phyloP scores from a whole-genome alignment of 2,888 invertebrate genomes.

The Prosapia bicincta region DNA sequence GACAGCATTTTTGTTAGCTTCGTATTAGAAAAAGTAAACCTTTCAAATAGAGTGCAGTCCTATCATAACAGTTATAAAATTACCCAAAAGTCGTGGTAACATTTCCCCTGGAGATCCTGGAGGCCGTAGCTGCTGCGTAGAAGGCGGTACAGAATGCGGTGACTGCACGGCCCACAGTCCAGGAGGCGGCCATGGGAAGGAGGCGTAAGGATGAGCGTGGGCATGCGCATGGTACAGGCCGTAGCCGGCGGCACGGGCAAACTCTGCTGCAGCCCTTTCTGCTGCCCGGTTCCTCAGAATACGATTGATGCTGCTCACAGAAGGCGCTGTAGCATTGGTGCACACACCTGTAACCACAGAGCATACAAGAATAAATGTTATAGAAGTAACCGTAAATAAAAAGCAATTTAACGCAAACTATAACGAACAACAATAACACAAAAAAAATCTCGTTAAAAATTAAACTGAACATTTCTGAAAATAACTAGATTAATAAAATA shows the following conservation, averaged over 20 bases:
- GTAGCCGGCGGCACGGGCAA: conserved; percentile 88
- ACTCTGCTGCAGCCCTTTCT: conserved; percentile 93
- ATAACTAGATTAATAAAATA: no score
- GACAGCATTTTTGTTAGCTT: no score
- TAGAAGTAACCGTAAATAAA: no score
- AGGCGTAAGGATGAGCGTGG: conserved; percentile 45
- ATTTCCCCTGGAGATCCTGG: conserved; percentile 42
- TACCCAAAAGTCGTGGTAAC: conserved; percentile 40
- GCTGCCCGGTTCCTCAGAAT: conserved; percentile 94
- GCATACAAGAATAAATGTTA: conserved; percentile 25
- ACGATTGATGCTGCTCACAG: conserved; percentile 95
- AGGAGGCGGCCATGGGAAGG: conserved; percentile 40
- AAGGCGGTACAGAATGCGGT: conserved; percentile 12
- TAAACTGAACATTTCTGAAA: no score
- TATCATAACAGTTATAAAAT: no score
- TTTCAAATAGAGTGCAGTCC: no score
- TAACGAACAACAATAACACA: no score
- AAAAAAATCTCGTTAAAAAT: no score
- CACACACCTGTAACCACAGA: conserved; percentile 81
- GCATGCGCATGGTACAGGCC: conserved; percentile 64
- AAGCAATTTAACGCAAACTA: not conserved
- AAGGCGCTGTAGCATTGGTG: conserved; percentile 92
- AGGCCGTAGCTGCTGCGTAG: conserved; percentile 30
- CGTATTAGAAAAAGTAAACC: no score
- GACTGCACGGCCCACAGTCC: conserved; percentile 26